Conservation (phyloP, 2,113 vertebrate genomes). For the Camelus bactrianus region DNA sequence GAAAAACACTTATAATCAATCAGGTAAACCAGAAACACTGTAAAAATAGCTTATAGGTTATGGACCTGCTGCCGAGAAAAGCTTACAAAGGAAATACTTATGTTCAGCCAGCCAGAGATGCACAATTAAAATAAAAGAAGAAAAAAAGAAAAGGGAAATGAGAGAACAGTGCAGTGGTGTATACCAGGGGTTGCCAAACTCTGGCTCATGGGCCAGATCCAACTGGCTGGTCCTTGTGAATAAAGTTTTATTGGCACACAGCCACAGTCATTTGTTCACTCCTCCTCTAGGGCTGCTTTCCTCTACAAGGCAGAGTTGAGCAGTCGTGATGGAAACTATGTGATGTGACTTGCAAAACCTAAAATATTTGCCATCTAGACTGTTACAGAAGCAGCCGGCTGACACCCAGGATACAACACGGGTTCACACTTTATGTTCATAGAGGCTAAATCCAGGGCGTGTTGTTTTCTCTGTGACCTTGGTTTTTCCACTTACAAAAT, state of each 20-base stretch:
- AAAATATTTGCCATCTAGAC: neutral
- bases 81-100: slow-evolving; percentile 13
- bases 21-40: slow-evolving; percentile 65
- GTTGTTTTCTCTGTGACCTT: neutral
- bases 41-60: slow-evolving; percentile 61
- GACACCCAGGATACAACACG: neutral
- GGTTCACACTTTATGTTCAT: neutral
- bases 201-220: neutral
- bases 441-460: neutral
- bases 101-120: neutral
- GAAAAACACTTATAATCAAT: slow-evolving; percentile 68
- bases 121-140: slow-evolving; percentile 52
- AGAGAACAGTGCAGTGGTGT: neutral
- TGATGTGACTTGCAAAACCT: neutral
- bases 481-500: neutral
- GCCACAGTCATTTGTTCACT: neutral
- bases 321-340: neutral
- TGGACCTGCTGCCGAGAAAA: slow-evolving; percentile 50
- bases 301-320: neutral
- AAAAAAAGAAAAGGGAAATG: neutral
- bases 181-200: neutral
- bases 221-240: neutral
- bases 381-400: neutral
- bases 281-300: neutral
- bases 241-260: slow-evolving; percentile 52